Percentiles rank a stretch among this genome's conserved stretches.
These are phyloP conservation scores for Sphaerophoria rueppellii DNA, from an alignment of 2,888 invertebrate genomes.

Conservation along the genomic window DNA sequence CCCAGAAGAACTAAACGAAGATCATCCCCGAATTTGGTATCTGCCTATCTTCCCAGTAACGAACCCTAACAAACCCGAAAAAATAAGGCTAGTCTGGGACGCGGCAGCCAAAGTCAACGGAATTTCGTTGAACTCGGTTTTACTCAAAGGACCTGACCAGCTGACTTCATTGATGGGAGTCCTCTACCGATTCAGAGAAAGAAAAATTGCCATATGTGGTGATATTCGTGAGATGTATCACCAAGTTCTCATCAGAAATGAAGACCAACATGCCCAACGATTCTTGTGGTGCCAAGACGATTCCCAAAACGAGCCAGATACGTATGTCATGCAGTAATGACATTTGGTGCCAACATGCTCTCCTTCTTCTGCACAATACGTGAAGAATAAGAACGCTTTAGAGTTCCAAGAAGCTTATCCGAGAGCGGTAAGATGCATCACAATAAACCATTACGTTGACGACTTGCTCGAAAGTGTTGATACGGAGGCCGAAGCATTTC, in stretches of 20 bases:
- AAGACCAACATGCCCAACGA: slow-evolving; percentile 13
- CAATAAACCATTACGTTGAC: slow-evolving; percentile 22
- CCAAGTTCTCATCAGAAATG: not conserved
- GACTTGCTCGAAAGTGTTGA: not conserved
- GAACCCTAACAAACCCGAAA: slow-evolving; percentile 4
- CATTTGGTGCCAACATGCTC: slow-evolving; percentile 22
- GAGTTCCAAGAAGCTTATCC: slow-evolving; percentile 8
- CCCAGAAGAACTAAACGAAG: slow-evolving; percentile 44
- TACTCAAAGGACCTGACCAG: slow-evolving; percentile 16
- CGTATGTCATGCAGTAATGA: slow-evolving; percentile 9
- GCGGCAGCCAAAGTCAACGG: slow-evolving; percentile 12
- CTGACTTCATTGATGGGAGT: slow-evolving; percentile 3
- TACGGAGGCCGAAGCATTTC: no score
- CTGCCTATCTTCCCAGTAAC: slow-evolving; percentile 1
- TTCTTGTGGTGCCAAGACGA: not conserved
- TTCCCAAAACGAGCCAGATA: not conserved
- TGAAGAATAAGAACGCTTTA: slow-evolving; percentile 20
- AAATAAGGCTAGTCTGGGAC: slow-evolving; percentile 4
- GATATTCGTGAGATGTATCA: slow-evolving; percentile 16
- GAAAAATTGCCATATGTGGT: not conserved
- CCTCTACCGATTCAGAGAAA: not conserved
- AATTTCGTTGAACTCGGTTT: not conserved
- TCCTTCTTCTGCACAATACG: slow-evolving; percentile 18
- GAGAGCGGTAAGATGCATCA: not conserved
- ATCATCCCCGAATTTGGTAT: not conserved